Conservation (phyloP, 2,888 invertebrate species). For the Drosophila longiperda region DNA sequence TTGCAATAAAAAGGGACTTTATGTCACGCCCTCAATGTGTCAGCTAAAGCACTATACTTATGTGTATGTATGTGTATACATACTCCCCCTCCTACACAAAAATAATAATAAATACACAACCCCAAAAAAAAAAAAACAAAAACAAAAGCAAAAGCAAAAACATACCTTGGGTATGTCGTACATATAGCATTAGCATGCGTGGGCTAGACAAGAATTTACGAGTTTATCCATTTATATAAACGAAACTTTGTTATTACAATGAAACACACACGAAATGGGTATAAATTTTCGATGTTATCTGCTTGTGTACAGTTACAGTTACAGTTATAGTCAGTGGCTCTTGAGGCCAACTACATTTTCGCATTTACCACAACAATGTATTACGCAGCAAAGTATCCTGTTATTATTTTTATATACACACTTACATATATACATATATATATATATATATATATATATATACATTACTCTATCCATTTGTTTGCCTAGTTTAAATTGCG, state of each 20-base stretch:
- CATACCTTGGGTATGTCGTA: conserved; percentile 4
- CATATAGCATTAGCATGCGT: conserved; percentile 31
- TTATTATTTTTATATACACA: not conserved
- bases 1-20: conserved; percentile 58
- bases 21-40: conserved; percentile 62
- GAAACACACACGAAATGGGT: conserved; percentile 55
- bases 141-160: too few relatives aligned
- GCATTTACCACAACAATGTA: not conserved
- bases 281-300: conserved; percentile 59
- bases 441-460: not conserved
- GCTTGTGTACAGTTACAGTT: conserved; percentile 30
- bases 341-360: not conserved
- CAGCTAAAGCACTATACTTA: conserved; percentile 15
- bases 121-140: not conserved
- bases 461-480: not conserved
- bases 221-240: conserved; percentile 51
- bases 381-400: conserved; percentile 4
- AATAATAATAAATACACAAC: conserved; percentile 19
- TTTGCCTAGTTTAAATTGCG: conserved; percentile 25
- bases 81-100: not conserved
- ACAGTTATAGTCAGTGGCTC: not conserved
- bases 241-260: conserved; percentile 67
- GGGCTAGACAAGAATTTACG: conserved; percentile 54
- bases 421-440: too few relatives aligned
- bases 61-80: conserved; percentile 6